Percentiles rank a stretch among this genome's conserved stretches.
phyloP scores from a whole-genome alignment of 64 coral and sea anemone genomes.

The Anthopleura sola region DNA sequence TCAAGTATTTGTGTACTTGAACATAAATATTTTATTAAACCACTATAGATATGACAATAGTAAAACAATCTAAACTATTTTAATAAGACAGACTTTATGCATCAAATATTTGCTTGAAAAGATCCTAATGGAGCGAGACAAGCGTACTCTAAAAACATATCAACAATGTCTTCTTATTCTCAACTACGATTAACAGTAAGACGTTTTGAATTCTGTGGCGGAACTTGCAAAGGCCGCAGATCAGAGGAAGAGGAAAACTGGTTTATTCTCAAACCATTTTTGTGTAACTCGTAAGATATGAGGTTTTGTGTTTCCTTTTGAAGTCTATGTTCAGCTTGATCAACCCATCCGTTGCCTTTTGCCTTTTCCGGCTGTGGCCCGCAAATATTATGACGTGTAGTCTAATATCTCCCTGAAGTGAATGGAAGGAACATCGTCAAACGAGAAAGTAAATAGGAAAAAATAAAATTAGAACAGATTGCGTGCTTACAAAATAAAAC shows the following conservation, averaged over 20 bases:
- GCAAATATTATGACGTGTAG: not conserved
- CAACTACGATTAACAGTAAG: not conserved
- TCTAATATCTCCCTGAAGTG: not conserved
- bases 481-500: no score
- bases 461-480: no score
- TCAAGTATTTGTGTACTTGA: not conserved
- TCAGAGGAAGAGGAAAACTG: not conserved
- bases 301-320: not conserved
- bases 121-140: not conserved
- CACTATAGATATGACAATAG: not conserved
- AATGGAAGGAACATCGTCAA: not conserved
- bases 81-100: slow-evolving; percentile 9
- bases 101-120: slow-evolving; percentile 5
- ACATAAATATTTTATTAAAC: not conserved
- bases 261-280: no score
- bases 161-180: not conserved
- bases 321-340: not conserved
- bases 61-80: slow-evolving; percentile 16
- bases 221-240: not conserved
- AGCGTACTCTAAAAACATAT: not conserved
- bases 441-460: no score
- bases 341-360: not conserved
- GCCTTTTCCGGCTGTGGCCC: not conserved
- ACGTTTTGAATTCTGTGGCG: not conserved
- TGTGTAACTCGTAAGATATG: not conserved